Evolutionary conservation across 1,140 invertebrate species (phyloP), one percentile per base, ranked within the genome.

Genomic region (Dysdera silvatica): DNA sequence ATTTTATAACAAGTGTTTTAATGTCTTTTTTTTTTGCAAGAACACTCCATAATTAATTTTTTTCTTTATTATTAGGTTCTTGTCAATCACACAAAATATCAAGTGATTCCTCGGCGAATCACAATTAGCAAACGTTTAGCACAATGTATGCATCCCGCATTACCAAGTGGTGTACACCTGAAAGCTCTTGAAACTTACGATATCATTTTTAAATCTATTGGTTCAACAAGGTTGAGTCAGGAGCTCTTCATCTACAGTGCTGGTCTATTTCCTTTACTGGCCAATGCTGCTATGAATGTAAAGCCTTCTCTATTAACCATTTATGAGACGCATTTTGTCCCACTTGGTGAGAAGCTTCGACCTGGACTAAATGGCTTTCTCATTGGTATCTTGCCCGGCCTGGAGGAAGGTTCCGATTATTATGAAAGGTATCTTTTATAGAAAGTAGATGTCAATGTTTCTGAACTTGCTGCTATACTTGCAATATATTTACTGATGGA

Each of bases 161-260:
- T 97, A 58, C 93, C 93, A 40, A 78, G 87, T 64, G 92, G 89
- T 59, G 93, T 96, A 24, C 93, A 97, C 78, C 76, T 95, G 29
- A 95, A 95, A 78, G 90, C 91, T 24, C 76, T 96, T 33, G 93
- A 96, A 78, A 93, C 89, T 0, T 97, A 95, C 75, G 89, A 92
- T 70, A 86, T 92, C 64, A 91, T 95, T 72, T 95, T 96, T 77
- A 88, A 88, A 74, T 88, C 86, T 70, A 91, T 95, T 77, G 90
- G 90, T 48, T 85, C 87, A 35, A 85, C 87, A 70, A 80, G 89
- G 65, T 77, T 94, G 52, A 84, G 87, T 57, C 83, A 87, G 71
- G 89, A 94, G 74, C 79, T 93, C 26, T 92, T 91, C 72, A 91
- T 92, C 67, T 94, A 92, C 74, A 87, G 86, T 75, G 83, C 85